Conservation (phyloP, 2,888 invertebrate species). For the Rhyacophila evoluta region DNA sequence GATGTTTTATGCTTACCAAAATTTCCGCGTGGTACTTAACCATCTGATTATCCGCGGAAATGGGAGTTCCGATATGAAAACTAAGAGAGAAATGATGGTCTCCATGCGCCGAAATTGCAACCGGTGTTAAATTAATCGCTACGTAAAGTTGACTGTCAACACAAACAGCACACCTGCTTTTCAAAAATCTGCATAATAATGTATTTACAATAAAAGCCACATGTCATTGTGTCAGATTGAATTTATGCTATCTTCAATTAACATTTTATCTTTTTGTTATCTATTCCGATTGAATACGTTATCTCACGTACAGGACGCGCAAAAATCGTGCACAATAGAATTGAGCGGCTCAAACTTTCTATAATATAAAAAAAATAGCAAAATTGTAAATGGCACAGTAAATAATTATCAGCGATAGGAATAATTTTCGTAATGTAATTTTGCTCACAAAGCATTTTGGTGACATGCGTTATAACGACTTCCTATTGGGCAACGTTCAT, state of each 20-base stretch:
- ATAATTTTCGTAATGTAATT: no score
- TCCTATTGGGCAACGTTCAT: no score
- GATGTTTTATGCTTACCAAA: no score
- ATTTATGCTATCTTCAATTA: no score
- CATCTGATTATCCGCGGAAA: not conserved
- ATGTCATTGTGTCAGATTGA: not conserved
- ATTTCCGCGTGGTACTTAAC: not conserved
- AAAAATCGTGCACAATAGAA: not conserved
- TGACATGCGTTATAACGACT: no score
- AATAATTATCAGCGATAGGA: no score
- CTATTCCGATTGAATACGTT: not conserved
- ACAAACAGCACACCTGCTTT: not conserved
- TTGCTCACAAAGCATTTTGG: no score
- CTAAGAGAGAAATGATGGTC: no score
- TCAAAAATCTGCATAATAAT: not conserved
- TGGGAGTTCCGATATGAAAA: not conserved
- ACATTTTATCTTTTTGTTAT: not conserved
- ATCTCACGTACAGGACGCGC: not conserved
- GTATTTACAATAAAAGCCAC: not conserved
- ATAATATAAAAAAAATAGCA: not conserved
- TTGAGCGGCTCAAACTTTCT: not conserved
- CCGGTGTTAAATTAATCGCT: not conserved
- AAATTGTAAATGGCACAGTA: no score
- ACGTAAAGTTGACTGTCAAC: not conserved
- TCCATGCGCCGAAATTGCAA: not conserved